A percentile compares a stretch with the other conserved stretches of the same genome.
These are phyloP conservation scores for Hippocampus kuda DNA, from an alignment of 2,797 vertebrate genomes.

Conservation along the genomic window DNA sequence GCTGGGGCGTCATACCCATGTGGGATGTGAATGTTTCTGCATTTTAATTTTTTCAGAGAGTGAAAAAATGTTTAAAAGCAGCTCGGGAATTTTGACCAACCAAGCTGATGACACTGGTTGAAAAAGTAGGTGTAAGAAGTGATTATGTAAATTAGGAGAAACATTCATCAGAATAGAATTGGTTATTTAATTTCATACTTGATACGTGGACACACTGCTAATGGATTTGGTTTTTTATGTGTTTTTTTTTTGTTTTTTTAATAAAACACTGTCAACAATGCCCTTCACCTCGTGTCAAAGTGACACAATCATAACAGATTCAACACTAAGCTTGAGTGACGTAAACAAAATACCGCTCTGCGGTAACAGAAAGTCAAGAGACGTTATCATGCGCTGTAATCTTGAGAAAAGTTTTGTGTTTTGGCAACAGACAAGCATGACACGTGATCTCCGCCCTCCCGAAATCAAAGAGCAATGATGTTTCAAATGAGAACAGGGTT, in stretches of 20 bases:
- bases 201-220: too few species aligned
- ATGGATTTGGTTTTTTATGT: too few species aligned
- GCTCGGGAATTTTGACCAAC: too few species aligned
- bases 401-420: slow-evolving; percentile 61
- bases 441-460: slow-evolving; percentile 50
- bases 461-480: slow-evolving; percentile 58
- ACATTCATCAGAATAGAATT: too few species aligned
- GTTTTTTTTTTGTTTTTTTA: too few species aligned
- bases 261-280: slow-evolving; percentile 11
- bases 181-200: too few species aligned
- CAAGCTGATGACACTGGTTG: too few species aligned
- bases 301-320: slow-evolving; percentile 41
- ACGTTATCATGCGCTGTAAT: slow-evolving; percentile 49
- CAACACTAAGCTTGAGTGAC: slow-evolving; percentile 54
- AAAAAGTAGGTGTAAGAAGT: too few species aligned
- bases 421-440: slow-evolving; percentile 66
- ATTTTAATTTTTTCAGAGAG: too few species aligned
- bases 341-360: slow-evolving; percentile 54
- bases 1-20: too few species aligned
- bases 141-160: neutral
- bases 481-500: slow-evolving; percentile 41
- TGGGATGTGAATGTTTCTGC: too few species aligned
- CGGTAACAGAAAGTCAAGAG: slow-evolving; percentile 58
- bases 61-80: too few species aligned
- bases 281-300: slow-evolving; percentile 13